phyloP scores from a whole-genome alignment of 2,797 vertebrate species.

The Odontamblyopus rebecca region DNA sequence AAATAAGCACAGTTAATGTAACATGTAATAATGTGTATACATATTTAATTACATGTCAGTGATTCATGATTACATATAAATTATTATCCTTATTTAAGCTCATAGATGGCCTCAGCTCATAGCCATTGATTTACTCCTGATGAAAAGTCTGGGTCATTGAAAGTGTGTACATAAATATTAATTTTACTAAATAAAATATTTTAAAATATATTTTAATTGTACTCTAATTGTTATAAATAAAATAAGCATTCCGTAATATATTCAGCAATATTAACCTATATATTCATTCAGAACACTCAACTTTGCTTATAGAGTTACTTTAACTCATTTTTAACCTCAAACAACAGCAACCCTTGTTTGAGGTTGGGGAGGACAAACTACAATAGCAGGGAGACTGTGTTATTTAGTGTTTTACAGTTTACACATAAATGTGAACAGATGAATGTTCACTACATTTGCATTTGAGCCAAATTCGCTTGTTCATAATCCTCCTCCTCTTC shows the following conservation, averaged over 20 bases:
- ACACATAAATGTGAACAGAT: conserved; percentile 25
- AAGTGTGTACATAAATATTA: too few relatives aligned
- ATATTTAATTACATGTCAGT: not conserved
- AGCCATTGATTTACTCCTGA: not conserved
- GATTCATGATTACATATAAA: not conserved
- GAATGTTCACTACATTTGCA: not conserved
- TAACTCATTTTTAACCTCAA: not conserved
- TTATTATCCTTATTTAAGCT: not conserved
- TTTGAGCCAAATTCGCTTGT: conserved; percentile 58
- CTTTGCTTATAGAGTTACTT: not conserved
- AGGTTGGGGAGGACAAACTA: too few relatives aligned
- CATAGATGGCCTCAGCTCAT: not conserved
- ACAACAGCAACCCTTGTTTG: too few relatives aligned
- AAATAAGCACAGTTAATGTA: not conserved
- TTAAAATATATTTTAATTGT: not conserved
- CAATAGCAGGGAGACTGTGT: not conserved
- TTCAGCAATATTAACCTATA: not conserved
- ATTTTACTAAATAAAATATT: too few relatives aligned
- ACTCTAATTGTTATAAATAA: not conserved
- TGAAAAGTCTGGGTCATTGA: not conserved
- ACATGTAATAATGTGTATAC: not conserved
- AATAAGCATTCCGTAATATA: not conserved
- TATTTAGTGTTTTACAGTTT: conserved; percentile 44
- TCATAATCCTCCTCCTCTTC: conserved; percentile 51
- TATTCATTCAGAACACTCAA: not conserved